Evolutionary conservation across 2,888 invertebrate genomes (phyloP).

Genomic region (Tortricodes alternella): DNA sequence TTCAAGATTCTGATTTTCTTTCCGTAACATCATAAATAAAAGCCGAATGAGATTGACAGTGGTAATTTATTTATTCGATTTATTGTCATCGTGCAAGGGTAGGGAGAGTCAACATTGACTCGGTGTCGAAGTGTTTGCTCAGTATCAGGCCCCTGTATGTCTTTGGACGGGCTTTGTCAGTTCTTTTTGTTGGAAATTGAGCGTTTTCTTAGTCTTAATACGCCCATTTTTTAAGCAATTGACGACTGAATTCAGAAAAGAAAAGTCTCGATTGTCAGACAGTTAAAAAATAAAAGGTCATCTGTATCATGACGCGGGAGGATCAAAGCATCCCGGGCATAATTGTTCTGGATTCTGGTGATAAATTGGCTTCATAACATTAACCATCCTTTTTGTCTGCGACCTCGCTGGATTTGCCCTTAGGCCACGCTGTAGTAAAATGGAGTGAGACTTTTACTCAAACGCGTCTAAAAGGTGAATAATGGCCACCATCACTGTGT

Average conservation of each 20-base stretch:
- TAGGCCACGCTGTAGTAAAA: constrained; percentile 29
- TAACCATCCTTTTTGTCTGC: constrained; percentile 55
- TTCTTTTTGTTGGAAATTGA: constrained; percentile 5
- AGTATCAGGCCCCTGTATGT: constrained; percentile 51
- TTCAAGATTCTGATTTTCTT: too few relatives aligned
- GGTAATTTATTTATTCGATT: constrained; percentile 79
- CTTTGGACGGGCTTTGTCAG: constrained; percentile 34
- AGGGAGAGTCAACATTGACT: constrained; percentile 73
- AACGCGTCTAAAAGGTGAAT: background rate
- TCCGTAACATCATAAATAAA: constrained; percentile 55
- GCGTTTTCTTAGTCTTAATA: background rate
- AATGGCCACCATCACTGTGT: too few relatives aligned
- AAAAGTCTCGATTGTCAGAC: background rate
- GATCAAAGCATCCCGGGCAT: constrained; percentile 53
- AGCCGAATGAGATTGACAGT: constrained; percentile 70
- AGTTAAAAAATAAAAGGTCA: background rate
- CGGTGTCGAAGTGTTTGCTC: constrained; percentile 73
- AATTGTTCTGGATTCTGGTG: constrained; percentile 59
- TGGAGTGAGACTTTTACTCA: constrained; percentile 16
- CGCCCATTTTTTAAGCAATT: too few relatives aligned
- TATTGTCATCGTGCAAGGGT: constrained; percentile 61
- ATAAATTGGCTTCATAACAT: constrained; percentile 59
- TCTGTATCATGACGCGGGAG: constrained; percentile 26
- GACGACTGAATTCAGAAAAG: background rate
- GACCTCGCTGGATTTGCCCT: constrained; percentile 46